These are phyloP conservation scores for Platyrinchus mystaceus DNA, from an alignment of 2,797 vertebrate species.

Conservation along the genomic window DNA sequence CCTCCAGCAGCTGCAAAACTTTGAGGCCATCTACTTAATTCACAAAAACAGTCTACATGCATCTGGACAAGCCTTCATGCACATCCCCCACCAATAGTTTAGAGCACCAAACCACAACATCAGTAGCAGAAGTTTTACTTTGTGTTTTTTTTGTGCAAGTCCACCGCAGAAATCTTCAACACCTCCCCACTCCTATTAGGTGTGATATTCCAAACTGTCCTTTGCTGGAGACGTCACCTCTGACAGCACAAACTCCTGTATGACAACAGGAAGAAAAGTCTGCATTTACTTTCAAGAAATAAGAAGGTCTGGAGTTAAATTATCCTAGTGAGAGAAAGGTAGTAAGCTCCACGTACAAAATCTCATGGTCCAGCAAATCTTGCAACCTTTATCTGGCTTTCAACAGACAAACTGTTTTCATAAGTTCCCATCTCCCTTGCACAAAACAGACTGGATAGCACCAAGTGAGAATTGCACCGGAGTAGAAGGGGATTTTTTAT, in stretches of 20 bases:
- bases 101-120: neutral
- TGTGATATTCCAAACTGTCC: neutral
- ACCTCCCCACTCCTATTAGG: neutral
- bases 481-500: neutral
- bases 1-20: neutral
- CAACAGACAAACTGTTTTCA: neutral
- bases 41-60: neutral
- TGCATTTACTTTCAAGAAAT: neutral
- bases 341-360: neutral
- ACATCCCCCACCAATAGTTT: neutral
- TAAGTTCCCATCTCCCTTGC: neutral
- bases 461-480: neutral
- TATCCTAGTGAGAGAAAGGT: neutral
- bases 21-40: neutral
- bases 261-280: neutral
- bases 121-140: slow-evolving; percentile 8
- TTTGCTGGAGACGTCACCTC: neutral
- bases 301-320: neutral
- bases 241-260: neutral
- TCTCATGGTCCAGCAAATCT: neutral
- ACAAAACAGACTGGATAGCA: neutral
- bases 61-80: neutral
- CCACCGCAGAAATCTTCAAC: neutral
- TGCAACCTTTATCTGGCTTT: neutral
- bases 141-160: neutral